phyloP scores from a whole-genome alignment of 2,113 vertebrate species.

The Syngnathus scovelli region DNA sequence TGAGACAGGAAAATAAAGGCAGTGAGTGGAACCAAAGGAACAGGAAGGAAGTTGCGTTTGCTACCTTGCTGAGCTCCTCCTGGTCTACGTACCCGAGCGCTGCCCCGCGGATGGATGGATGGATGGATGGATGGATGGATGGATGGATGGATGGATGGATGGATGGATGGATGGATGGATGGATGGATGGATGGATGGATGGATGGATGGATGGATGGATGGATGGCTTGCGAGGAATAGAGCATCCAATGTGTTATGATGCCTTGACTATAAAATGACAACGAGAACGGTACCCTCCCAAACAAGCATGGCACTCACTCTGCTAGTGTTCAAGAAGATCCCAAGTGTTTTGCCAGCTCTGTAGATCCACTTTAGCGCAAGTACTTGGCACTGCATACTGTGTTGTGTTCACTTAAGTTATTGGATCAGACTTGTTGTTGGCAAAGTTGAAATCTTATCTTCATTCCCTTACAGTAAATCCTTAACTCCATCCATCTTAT shows the following conservation, averaged over 20 bases:
- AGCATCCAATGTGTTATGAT: not conserved
- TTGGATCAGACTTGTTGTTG: constrained; percentile 13
- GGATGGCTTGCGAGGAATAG: too few species aligned
- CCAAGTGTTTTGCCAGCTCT: constrained; percentile 45
- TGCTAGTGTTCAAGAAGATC: constrained; percentile 22
- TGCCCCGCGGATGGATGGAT: too few species aligned
- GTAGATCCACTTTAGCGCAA: constrained; percentile 39
- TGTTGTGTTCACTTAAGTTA: not conserved
- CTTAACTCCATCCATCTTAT: not conserved
- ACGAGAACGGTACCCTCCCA: constrained; percentile 19
- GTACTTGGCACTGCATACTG: constrained; percentile 17
- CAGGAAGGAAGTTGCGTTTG: constrained; percentile 6
- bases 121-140: too few species aligned
- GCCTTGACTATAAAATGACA: not conserved
- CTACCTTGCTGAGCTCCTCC: too few species aligned
- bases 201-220: too few species aligned
- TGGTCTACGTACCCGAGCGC: too few species aligned
- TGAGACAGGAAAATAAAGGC: constrained; percentile 21
- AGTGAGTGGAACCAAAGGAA: constrained; percentile 9
- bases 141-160: too few species aligned
- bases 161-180: too few species aligned
- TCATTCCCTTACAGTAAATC: not conserved
- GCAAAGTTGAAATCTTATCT: constrained; percentile 5
- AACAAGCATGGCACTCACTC: not conserved
- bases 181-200: too few species aligned